These are phyloP conservation scores for Rhodeus uyekii DNA, from an alignment of 2,797 vertebrate genomes.

Conservation along the genomic window DNA sequence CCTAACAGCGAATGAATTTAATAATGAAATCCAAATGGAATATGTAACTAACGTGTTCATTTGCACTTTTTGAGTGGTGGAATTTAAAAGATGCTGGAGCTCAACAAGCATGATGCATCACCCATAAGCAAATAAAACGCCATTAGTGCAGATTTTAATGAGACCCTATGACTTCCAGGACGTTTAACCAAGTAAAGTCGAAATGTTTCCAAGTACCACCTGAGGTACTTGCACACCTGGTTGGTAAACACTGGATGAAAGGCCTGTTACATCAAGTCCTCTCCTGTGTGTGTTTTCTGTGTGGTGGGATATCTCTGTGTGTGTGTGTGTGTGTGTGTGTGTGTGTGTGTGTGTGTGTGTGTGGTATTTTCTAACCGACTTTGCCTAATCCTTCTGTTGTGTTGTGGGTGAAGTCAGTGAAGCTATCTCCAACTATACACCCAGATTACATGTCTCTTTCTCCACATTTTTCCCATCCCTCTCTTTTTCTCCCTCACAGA, in stretches of 20 bases:
- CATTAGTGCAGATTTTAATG: conserved; percentile 17
- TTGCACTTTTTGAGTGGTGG: not conserved
- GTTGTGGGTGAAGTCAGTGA: conserved; percentile 18
- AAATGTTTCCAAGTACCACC: not conserved
- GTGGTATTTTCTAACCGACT: not conserved
- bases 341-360: not conserved
- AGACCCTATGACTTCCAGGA: not conserved
- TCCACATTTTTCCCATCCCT: not conserved
- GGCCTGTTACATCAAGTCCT: not conserved
- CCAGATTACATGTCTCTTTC: conserved; percentile 34
- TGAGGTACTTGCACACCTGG: not conserved
- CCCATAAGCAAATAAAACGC: not conserved
- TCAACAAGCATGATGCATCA: conserved; percentile 15
- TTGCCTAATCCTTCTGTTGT: conserved; percentile 15
- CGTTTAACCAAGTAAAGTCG: conserved; percentile 14
- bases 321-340: not conserved
- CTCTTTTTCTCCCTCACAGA: not conserved
- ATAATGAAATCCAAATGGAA: conserved; percentile 3
- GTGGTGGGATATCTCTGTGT: not conserved
- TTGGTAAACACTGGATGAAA: conserved; percentile 17
- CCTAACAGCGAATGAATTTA: not conserved
- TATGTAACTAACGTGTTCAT: not conserved
- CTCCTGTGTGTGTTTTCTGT: not conserved
- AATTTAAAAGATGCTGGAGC: not conserved
- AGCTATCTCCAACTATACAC: conserved; percentile 23